A percentile compares a stretch with the other conserved stretches of the same genome.
Conservation (phyloP, 2,888 invertebrate genomes). For the Anaspis maculata region DNA sequence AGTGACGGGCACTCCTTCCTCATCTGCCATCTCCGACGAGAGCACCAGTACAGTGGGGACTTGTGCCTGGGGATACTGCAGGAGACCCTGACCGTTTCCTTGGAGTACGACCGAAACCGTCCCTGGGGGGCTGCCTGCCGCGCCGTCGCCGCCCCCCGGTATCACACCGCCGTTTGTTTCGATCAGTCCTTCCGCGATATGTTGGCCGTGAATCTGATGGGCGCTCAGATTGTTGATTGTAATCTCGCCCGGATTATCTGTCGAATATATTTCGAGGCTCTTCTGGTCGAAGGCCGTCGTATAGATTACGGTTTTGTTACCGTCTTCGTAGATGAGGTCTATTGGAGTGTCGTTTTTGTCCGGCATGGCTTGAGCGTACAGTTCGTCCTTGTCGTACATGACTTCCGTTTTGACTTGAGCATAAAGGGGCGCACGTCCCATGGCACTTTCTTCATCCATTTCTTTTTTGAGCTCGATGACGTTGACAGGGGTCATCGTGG, state of each 20-base stretch:
- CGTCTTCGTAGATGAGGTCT: constrained; percentile 76
- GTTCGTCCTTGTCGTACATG: constrained; percentile 42
- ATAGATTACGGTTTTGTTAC: constrained; percentile 77
- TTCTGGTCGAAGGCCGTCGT: constrained; percentile 73
- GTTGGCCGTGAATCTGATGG: constrained; percentile 40
- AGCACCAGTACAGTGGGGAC: constrained; percentile 61
- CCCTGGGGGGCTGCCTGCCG: constrained; percentile 40
- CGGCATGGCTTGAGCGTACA: constrained; percentile 44
- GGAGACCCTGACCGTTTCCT: constrained; percentile 44
- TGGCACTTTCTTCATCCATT: constrained; percentile 55
- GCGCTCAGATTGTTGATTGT: constrained; percentile 41
- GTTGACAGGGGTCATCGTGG: constrained; percentile 83
- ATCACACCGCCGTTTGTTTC: no score
- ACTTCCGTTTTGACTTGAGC: constrained; percentile 51
- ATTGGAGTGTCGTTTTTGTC: constrained; percentile 65
- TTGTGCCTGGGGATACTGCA: constrained; percentile 46
- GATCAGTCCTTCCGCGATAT: constrained; percentile 48
- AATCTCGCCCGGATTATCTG: constrained; percentile 46
- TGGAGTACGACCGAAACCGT: constrained; percentile 45
- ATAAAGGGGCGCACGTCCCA: constrained; percentile 50
- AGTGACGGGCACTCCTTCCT: constrained; percentile 57
- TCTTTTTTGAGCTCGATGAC: constrained; percentile 65
- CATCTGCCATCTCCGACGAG: constrained; percentile 62
- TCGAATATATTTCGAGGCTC: constrained; percentile 70
- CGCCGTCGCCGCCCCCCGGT: constrained; percentile 45